Evolutionary conservation across 2,797 vertebrate species (phyloP).

Genomic region (Ambastaia sidthimunki): DNA sequence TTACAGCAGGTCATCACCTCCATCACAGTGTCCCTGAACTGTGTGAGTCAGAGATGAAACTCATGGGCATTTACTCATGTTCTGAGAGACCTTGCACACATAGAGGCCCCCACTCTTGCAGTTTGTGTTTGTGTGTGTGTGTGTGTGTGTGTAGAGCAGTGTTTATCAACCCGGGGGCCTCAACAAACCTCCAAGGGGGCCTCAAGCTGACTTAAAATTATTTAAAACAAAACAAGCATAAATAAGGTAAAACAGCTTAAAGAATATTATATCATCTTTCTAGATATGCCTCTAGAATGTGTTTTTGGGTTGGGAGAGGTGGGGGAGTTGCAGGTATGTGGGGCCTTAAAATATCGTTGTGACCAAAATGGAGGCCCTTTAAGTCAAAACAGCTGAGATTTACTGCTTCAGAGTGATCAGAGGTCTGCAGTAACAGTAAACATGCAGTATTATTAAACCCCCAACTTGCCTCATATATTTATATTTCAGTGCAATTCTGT

Average conservation of each 20-base stretch:
- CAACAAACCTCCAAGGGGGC: no score
- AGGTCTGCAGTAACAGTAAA: not conserved
- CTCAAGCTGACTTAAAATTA: no score
- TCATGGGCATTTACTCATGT: constrained; percentile 27
- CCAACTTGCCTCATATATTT: no score
- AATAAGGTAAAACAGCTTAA: no score
- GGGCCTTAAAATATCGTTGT: no score
- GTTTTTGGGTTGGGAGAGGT: no score
- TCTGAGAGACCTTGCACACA: constrained; percentile 30
- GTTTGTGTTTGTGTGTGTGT: not conserved
- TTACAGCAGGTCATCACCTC: not conserved
- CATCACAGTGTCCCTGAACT: constrained; percentile 46
- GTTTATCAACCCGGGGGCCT: no score
- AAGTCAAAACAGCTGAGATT: not conserved
- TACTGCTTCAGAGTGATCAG: not conserved
- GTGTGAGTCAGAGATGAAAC: constrained; percentile 32
- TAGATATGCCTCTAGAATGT: no score
- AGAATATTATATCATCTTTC: no score
- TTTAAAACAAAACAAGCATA: no score
- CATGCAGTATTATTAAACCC: not conserved
- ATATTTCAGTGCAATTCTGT: no score
- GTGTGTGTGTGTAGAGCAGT: constrained; percentile 19
- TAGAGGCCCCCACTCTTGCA: not conserved
- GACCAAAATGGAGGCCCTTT: not conserved
- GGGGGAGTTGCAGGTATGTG: no score